Evolutionary conservation across 2,113 vertebrate species (phyloP), one percentile per base, ranked within the genome.

Genomic region (Nycticebus coucang): DNA sequence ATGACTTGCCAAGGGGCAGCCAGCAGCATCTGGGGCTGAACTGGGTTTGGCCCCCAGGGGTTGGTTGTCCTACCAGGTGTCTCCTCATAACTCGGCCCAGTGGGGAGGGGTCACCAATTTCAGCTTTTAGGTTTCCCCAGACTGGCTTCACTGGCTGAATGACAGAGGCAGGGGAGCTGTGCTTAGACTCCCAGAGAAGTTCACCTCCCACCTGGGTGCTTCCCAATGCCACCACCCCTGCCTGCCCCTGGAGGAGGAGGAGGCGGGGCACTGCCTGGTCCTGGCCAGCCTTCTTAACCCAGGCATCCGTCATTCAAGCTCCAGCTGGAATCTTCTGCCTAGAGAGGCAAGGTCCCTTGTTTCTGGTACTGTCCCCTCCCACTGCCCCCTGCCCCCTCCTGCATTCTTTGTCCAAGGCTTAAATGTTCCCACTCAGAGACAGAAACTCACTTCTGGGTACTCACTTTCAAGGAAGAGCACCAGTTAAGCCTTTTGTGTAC

Each of bases 401-500:
- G 89, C 4, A 7, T n/a, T 50, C 26, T 37, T 41, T 26, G 17
- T n/a, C 13, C 7, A 11, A 53, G 66, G 2, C 55, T n/a, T 2
- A 14, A 7, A 24, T 13, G 14, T 18, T 11, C 26, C 7, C 5
- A 4, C 5, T 33, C 45, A n/a, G 55, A 45, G 41, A 30, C 24
- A 30, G 64, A 80, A 71, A 35, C 59, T 37, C 35, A 5, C 35
- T 71, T 7, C 41, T 5, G 1, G 15, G 4, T 41, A 41, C 41
- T 41, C 41, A 41, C 41, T 41, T 30, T 26, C 64, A 3, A 18
- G 72, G 85, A n/a, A 18, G 14, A 41, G 12, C 6, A 5, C 13
- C 0, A 0, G 45, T 55, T 17, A 26, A 4, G 4, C 2, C 28
- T 71, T 12, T 45, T 0, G 3, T 18, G 41, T 5, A 7, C 2